These are phyloP conservation scores for Apostichopus leukothele DNA, from an alignment of 53 echinoderm and acorn worm species.

Conservation along the genomic window DNA sequence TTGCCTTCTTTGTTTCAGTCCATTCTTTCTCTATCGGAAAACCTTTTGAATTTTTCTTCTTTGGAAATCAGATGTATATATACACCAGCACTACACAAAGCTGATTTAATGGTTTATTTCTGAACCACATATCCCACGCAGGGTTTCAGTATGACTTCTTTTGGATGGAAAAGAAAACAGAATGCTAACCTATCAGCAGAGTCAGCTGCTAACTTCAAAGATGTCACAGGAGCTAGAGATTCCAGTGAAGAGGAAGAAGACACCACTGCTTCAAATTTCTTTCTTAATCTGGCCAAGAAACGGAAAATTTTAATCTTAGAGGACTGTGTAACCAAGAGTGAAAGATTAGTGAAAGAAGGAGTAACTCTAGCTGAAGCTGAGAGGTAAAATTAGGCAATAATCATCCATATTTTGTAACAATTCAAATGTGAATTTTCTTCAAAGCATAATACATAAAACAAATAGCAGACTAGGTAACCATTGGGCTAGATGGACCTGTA, in stretches of 20 bases:
- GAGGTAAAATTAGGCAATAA: constrained; percentile 54
- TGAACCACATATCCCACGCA: not conserved
- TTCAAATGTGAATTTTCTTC: no score
- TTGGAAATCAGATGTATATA: not conserved
- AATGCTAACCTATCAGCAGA: constrained; percentile 66
- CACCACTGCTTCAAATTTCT: constrained; percentile 36
- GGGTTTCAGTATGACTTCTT: constrained; percentile 65
- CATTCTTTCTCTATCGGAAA: no score
- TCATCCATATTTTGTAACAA: no score
- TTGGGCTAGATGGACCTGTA: no score
- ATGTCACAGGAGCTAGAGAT: constrained; percentile 32
- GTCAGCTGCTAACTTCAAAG: constrained; percentile 62
- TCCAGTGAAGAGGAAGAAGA: constrained; percentile 49
- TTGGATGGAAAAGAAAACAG: constrained; percentile 92
- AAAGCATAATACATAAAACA: no score
- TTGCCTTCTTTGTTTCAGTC: no score
- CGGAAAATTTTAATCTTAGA: constrained; percentile 69
- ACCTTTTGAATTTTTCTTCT: not conserved
- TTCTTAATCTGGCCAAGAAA: constrained; percentile 67
- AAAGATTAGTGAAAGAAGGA: constrained; percentile 75
- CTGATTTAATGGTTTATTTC: not conserved
- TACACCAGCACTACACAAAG: no score
- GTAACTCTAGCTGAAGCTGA: constrained; percentile 81
- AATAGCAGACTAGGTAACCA: no score
- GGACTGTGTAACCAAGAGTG: constrained; percentile 73